A percentile compares a stretch with the other conserved stretches of the same genome.
phyloP scores from a whole-genome alignment of 1,140 invertebrate species.

The Patella vulgata region DNA sequence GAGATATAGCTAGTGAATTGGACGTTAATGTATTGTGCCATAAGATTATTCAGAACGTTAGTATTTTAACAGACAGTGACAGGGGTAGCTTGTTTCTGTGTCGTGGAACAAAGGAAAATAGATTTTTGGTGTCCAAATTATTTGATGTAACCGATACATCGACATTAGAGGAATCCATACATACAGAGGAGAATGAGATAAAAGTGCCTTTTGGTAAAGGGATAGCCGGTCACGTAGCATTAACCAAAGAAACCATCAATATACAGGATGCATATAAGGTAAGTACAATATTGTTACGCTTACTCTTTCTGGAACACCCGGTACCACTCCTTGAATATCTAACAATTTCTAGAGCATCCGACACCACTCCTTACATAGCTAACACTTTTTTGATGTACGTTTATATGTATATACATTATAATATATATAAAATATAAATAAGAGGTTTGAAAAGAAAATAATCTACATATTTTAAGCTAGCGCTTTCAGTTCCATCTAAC shows the following conservation, averaged over 20 bases:
- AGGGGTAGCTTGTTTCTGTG: constrained; percentile 94
- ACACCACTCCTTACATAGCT: too few species aligned
- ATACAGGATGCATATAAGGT: constrained; percentile 96
- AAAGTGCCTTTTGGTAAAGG: constrained; percentile 78
- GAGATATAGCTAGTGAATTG: constrained; percentile 95
- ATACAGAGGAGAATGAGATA: constrained; percentile 56
- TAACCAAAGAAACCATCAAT: constrained; percentile 90
- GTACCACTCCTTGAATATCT: too few species aligned
- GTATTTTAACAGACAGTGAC: constrained; percentile 89
- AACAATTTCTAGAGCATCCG: too few species aligned
- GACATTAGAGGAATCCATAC: constrained; percentile 81
- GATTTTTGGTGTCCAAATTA: constrained; percentile 87
- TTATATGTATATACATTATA: too few species aligned
- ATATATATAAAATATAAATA: too few species aligned
- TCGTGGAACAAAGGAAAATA: constrained; percentile 70
- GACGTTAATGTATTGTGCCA: constrained; percentile 93
- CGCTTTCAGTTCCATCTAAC: too few species aligned
- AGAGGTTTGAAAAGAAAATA: too few species aligned
- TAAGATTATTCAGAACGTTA: constrained; percentile 96
- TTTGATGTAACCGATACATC: constrained; percentile 81
- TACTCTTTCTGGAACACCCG: too few species aligned
- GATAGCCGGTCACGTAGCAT: constrained; percentile 92
- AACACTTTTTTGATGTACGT: too few species aligned
- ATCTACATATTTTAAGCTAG: too few species aligned
- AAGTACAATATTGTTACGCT: constrained; percentile 57